Percentiles rank a stretch among this genome's conserved stretches.
phyloP scores from a whole-genome alignment of 2,113 vertebrate species.

The Nesoenas mayeri region DNA sequence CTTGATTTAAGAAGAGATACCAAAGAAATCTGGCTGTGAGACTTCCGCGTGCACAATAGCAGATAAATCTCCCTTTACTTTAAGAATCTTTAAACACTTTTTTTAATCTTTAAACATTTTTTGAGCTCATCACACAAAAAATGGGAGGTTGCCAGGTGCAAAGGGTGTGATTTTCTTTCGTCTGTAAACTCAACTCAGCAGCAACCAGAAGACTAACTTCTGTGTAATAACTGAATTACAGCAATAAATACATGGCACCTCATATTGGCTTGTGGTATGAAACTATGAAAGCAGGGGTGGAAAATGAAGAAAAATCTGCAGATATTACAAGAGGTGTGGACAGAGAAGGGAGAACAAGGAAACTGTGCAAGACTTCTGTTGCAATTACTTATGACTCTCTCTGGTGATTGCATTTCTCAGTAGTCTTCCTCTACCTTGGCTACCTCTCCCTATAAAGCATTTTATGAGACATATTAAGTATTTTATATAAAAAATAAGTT shows the following conservation, averaged over 20 bases:
- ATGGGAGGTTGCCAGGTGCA: not conserved
- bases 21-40: not conserved
- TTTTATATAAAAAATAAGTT: constrained; percentile 48
- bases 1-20: not conserved
- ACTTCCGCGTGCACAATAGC: not conserved
- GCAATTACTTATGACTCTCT: not conserved
- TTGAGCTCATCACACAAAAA: not conserved
- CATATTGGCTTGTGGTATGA: not conserved
- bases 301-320: not conserved
- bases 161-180: not conserved
- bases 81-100: not conserved
- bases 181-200: not conserved
- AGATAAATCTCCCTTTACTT: not conserved
- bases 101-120: too few relatives aligned
- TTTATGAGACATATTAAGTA: constrained; percentile 54
- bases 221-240: not conserved
- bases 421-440: constrained; percentile 7
- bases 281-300: not conserved
- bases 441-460: constrained; percentile 41
- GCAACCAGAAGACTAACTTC: not conserved
- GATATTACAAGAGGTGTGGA: not conserved
- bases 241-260: not conserved
- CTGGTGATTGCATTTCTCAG: not conserved
- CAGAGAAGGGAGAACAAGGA: constrained; percentile 3
- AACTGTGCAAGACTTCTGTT: not conserved